A percentile compares a stretch with the other conserved stretches of the same genome.
phyloP scores from a whole-genome alignment of 2,113 vertebrate genomes.

The Bubo bubo region DNA sequence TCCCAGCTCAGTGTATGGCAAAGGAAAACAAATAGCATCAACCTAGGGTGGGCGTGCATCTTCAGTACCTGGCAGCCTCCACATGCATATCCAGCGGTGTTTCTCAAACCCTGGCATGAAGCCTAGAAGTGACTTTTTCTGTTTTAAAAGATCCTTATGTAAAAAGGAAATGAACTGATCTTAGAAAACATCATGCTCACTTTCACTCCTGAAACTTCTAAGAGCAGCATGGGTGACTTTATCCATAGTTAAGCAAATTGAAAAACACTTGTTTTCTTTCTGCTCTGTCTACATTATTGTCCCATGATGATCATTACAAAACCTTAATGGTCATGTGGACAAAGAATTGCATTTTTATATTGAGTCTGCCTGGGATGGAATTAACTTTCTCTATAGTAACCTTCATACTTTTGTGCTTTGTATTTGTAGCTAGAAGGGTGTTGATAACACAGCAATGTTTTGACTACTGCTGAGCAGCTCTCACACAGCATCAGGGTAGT shows the following conservation, averaged over 20 bases:
- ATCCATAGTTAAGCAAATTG: background rate
- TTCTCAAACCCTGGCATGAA: background rate
- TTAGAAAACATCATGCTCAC: background rate
- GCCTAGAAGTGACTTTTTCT: background rate
- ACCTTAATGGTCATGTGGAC: accelerated
- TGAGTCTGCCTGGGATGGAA: background rate
- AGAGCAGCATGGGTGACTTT: background rate
- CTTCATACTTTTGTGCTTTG: background rate
- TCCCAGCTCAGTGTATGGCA: background rate
- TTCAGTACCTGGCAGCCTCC: no score
- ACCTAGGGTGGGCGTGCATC: no score
- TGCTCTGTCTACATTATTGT: background rate
- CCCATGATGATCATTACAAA: background rate
- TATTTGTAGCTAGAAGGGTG: background rate
- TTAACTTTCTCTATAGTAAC: background rate
- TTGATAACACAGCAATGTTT: background rate
- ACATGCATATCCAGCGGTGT: no score
- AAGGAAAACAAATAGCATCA: background rate
- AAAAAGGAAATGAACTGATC: background rate
- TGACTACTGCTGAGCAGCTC: background rate
- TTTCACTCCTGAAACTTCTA: background rate
- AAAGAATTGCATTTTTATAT: background rate
- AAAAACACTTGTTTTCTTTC: background rate
- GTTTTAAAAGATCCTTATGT: background rate
- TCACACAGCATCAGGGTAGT: background rate